A percentile compares a stretch with the other conserved stretches of the same genome.
These are phyloP conservation scores for Stenotaenia linearis DNA, from an alignment of 2,888 invertebrate genomes.

Conservation along the genomic window DNA sequence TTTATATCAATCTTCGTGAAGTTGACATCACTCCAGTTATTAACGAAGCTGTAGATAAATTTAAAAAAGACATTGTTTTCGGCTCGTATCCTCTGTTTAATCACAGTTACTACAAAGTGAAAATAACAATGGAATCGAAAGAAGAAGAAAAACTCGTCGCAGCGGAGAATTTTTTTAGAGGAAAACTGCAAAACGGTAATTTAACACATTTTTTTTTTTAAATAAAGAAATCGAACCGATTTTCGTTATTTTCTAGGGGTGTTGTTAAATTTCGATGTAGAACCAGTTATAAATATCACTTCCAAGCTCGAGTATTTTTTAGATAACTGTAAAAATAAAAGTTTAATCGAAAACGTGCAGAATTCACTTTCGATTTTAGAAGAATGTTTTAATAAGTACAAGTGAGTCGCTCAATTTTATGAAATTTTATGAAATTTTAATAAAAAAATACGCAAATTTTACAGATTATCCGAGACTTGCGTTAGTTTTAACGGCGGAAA, in stretches of 20 bases:
- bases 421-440: too few relatives aligned
- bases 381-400: not conserved
- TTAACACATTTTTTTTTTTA: not conserved
- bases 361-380: not conserved
- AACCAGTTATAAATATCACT: not conserved
- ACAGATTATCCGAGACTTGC: slow-evolving; percentile 59
- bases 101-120: slow-evolving; percentile 53
- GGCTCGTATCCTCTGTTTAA: slow-evolving; percentile 56
- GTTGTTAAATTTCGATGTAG: not conserved
- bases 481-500: slow-evolving; percentile 97
- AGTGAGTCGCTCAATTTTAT: too few relatives aligned
- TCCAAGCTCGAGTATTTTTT: not conserved
- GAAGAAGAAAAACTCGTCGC: slow-evolving; percentile 44
- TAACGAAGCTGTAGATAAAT: slow-evolving; percentile 50
- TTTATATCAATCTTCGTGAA: not conserved
- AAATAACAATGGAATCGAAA: slow-evolving; percentile 53
- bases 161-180: slow-evolving; percentile 46
- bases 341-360: not conserved
- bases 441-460: too few relatives aligned
- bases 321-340: not conserved
- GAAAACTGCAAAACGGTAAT: slow-evolving; percentile 41
- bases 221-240: not conserved
- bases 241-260: not conserved
- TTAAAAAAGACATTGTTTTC: slow-evolving; percentile 51
- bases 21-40: slow-evolving; percentile 40